Base-by-base conservation (phyloP, 2,113 vertebrate genomes). In the Phaetusa simplex region DNA sequence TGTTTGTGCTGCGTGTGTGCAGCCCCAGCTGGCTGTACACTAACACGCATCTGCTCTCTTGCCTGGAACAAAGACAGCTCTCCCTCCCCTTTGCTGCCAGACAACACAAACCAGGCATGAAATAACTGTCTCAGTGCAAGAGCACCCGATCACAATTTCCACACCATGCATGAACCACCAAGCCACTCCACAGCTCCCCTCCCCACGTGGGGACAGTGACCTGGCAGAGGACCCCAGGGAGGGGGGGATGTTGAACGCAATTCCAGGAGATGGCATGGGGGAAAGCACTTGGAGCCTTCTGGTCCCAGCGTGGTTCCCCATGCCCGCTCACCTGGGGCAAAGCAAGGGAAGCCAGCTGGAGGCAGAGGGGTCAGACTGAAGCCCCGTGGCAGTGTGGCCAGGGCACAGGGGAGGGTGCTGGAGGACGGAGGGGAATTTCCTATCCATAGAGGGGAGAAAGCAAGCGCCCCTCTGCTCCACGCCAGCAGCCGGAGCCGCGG, bases 51-150 rank as follows among this genome's bases (percentile, higher is more conserved):
- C 94, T 95, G 90, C 72, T 85, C 70, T 42, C 55, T 91, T 64
- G 70, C 91, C 65, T 91, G 55, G 66, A 94, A 95, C 94, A 93
- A 93, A 96, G 95, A 69, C 93, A 71, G 77, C 86, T 78, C 72
- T 59, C 79, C 76, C 85, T 93, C 50, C 81, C 47, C 71, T 80
- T 72, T 13, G 5, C 64, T 74, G 62, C 24, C 92, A 92, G 79
- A 36, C 18, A 1, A n/a, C 84, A 89, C 59, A 89, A 93, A 32
- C 10, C 55, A 38, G 61, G 52, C 88, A 69, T 61, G 53, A 86
- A 93, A 55, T 53, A 82, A 53, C 47, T 67, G 64, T 24, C 58
- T 86, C 45, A 27, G 5, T 30, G 52, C 66, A 56, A 66, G 64
- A 78, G 59, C 52, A 36, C 21, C 3, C 0, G 0, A 34, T 73